Base-by-base conservation (phyloP, 2,113 vertebrate species). In the Megaleporinus macrocephalus region DNA sequence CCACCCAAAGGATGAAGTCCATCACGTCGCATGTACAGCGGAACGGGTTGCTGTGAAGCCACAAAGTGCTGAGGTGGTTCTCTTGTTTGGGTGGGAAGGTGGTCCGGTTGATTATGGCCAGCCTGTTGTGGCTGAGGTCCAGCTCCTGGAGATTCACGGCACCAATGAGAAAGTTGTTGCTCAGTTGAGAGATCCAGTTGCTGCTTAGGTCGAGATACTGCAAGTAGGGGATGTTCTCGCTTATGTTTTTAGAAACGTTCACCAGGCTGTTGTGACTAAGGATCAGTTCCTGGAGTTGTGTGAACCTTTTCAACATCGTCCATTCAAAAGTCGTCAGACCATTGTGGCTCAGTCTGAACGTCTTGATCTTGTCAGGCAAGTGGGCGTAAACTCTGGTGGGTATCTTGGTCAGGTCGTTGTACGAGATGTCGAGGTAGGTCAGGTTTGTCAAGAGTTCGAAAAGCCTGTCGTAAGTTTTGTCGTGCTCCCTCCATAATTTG, bases 1-100 rank as follows among this genome's bases (percentile, higher is more conserved):
- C 81, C 7, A 96, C 90, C 92, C 94, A 95, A 1, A 85, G 22
- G 78, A 92, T 83, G 1, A 97, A 95, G 55, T 94, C 81, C 2
- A 91, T 10, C 0, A 87, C 86, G 79, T 93, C 91, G 76, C 94
- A 96, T 0, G 90, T 95, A 75, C 93, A 96, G 7, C 92, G 88
- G 33, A 95, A 95, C 1, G 91, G 93, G 86, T 96, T 97, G 11
- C 26, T 4, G 4, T 88, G 61, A 53, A 96, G 88, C 24, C 66
- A 80, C 81, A 94, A 76, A 15, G 80, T 66, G 9, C 88, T 10
- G 51, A 94, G 80, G 0, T 80, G 83, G 77, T 78, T 91, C 1
- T 86, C 51, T 0, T 29, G 65, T 1, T 82, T 86, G 1, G 83
- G 71, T 33, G 83, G 4, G 63, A 95, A 93, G 0, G 87, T 87